phyloP scores from a whole-genome alignment of 2,797 vertebrate genomes.

The Decapterus maruadsi region DNA sequence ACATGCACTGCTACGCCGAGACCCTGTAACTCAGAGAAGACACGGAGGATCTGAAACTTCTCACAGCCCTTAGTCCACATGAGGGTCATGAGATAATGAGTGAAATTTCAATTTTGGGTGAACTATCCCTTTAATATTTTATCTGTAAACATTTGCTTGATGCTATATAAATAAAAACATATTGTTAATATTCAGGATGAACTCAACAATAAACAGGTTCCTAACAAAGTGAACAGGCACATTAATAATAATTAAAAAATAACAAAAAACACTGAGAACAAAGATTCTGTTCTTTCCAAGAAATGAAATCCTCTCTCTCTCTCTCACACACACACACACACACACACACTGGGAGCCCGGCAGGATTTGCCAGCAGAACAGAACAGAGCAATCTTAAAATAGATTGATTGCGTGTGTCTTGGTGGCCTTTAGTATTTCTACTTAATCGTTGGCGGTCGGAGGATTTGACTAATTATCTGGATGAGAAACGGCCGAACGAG shows the following conservation, averaged over 20 bases:
- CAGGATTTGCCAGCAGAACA: slow-evolving; percentile 48
- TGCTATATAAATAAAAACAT: too few species aligned
- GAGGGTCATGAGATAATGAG: too few species aligned
- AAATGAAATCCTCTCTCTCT: slow-evolving; percentile 6
- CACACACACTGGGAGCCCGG: slow-evolving; percentile 7
- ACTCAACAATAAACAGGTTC: too few species aligned
- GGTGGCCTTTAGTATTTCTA: slow-evolving; percentile 63
- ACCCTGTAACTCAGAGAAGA: too few species aligned
- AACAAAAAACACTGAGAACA: neutral
- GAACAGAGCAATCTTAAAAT: slow-evolving; percentile 47
- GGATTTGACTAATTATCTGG: slow-evolving; percentile 69
- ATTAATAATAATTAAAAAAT: neutral
- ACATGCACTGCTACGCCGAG: too few species aligned
- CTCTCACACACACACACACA: slow-evolving; percentile 30
- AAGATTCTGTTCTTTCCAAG: neutral
- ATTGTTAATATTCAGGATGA: too few species aligned
- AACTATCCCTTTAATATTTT: too few species aligned
- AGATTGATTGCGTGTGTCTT: slow-evolving; percentile 51
- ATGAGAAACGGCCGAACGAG: slow-evolving; percentile 32
- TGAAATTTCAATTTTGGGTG: too few species aligned
- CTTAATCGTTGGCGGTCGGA: slow-evolving; percentile 50
- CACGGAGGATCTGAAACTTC: too few species aligned
- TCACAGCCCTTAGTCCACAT: too few species aligned
- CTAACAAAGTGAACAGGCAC: neutral
- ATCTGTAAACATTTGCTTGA: too few species aligned